Base-by-base conservation (phyloP, 2,113 vertebrate genomes). In the Ciconia maguari region DNA sequence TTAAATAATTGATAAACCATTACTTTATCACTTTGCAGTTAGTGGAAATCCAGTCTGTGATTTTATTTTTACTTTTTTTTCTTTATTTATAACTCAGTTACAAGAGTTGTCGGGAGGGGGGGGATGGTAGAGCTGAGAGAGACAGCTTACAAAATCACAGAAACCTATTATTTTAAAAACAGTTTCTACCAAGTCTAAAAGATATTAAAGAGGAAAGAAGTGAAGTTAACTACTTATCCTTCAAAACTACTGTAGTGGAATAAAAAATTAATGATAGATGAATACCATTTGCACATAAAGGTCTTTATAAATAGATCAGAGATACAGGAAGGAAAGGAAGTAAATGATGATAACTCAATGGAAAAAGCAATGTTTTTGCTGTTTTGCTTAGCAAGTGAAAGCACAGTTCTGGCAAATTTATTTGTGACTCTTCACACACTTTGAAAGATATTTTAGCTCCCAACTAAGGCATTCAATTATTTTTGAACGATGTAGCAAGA, bases 261-360 rank as follows among this genome's bases (percentile, higher is more conserved):
- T 95, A 92, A 94, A 96, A 94, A 75, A 65, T 44, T 68, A 95
- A 95, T 90, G 65, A 68, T 36, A 74, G 48, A 76, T 64, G 76
- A 91, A 78, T 64, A 84, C 22, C 1, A 7, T 90, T 95, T 76
- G n/a, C 61, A 86, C 46, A 55, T 82, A 90, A 83, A 91, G 32
- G 19, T 52, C 51, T 90, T 94, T 86, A 76, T 93, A 96, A 96
- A 94, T 86, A 94, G 75, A 93, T 82, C 71, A 69, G 92, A 90
- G 32, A 75, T 61, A 83, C n/a, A 79, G 76, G 81, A 88, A 89
- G 62, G 82, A 69, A 88, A 82, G 36, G 81, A 83, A 87, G 41
- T 44, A 89, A 95, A 72, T 20, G 11, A 29, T 71, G 46, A 72
- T 52, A 66, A 27, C 48, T 94, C 36, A 66, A 22, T 62, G 36